Evolutionary conservation across 2,888 invertebrate genomes (phyloP).

Genomic region (Helobdella robusta): DNA sequence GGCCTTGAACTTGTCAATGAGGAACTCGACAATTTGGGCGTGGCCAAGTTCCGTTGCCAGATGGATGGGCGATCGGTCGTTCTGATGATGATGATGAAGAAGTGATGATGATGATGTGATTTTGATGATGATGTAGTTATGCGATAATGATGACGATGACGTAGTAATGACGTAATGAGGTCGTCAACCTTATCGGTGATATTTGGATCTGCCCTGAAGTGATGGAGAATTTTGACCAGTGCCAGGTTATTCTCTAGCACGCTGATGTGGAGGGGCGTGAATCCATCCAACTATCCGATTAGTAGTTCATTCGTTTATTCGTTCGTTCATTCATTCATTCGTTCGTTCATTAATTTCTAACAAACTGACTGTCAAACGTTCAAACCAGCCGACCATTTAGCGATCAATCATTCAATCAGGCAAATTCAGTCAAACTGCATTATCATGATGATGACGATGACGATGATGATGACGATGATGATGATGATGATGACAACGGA

Average conservation of each 20-base stretch:
- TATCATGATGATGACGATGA: neutral
- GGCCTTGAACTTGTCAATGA: constrained; percentile 94
- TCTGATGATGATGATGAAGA: constrained; percentile 39
- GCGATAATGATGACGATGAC: too few relatives aligned
- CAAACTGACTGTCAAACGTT: too few relatives aligned
- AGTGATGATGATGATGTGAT: too few relatives aligned
- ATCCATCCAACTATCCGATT: constrained; percentile 65
- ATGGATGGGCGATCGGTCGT: constrained; percentile 91
- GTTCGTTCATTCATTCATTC: too few relatives aligned
- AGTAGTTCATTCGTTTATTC: too few relatives aligned
- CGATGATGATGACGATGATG: neutral
- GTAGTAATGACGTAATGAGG: neutral
- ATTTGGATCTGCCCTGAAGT: constrained; percentile 84
- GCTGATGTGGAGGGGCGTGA: constrained; percentile 87
- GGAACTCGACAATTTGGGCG: constrained; percentile 82
- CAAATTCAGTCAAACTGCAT: too few relatives aligned
- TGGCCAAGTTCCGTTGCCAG: constrained; percentile 94
- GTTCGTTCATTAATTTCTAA: too few relatives aligned
- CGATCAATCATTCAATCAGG: too few relatives aligned
- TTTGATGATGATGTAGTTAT: too few relatives aligned
- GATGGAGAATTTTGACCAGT: constrained; percentile 86
- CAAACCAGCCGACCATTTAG: too few relatives aligned
- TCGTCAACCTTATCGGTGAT: constrained; percentile 74
- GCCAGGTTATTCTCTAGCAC: constrained; percentile 90
- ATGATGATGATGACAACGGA: neutral